A percentile compares a stretch with the other conserved stretches of the same genome.
phyloP scores from a whole-genome alignment of 1,140 invertebrate genomes.

The Aphidius ervi region DNA sequence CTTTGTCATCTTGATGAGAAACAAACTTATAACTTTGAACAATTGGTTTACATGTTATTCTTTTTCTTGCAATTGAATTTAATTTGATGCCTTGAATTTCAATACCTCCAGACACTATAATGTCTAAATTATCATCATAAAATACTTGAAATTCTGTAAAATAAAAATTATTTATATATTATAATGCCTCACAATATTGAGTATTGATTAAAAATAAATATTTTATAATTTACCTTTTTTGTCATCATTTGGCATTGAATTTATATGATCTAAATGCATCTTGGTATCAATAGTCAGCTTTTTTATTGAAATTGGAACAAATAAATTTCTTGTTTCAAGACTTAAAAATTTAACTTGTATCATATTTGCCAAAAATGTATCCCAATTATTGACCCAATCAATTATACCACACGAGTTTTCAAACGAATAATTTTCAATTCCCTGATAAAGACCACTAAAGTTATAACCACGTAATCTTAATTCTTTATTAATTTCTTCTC shows the following conservation, averaged over 20 bases:
- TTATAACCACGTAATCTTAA: constrained; percentile 86
- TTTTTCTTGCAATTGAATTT: constrained; percentile 68
- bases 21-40: constrained; percentile 75
- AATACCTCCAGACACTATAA: constrained; percentile 68
- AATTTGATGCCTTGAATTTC: constrained; percentile 79
- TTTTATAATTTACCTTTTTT: constrained; percentile 31
- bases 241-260: constrained; percentile 37
- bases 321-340: constrained; percentile 67
- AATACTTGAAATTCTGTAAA: constrained; percentile 48
- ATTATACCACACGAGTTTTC: constrained; percentile 53
- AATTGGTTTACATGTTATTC: constrained; percentile 62
- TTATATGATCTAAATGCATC: constrained; percentile 55
- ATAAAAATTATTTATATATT: too few species aligned
- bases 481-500: constrained; percentile 88
- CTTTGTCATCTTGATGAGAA: constrained; percentile 34
- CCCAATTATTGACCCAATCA: constrained; percentile 80
- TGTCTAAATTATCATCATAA: constrained; percentile 49
- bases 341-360: constrained; percentile 82
- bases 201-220: constrained; percentile 8
- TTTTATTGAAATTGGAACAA: constrained; percentile 80
- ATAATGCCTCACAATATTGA: neutral
- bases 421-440: constrained; percentile 54
- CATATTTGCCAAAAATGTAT: constrained; percentile 90
- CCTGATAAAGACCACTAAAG: constrained; percentile 76
- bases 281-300: constrained; percentile 74